phyloP scores from a whole-genome alignment of 2,797 vertebrate genomes.

The Microctenopoma stevenorrisi region DNA sequence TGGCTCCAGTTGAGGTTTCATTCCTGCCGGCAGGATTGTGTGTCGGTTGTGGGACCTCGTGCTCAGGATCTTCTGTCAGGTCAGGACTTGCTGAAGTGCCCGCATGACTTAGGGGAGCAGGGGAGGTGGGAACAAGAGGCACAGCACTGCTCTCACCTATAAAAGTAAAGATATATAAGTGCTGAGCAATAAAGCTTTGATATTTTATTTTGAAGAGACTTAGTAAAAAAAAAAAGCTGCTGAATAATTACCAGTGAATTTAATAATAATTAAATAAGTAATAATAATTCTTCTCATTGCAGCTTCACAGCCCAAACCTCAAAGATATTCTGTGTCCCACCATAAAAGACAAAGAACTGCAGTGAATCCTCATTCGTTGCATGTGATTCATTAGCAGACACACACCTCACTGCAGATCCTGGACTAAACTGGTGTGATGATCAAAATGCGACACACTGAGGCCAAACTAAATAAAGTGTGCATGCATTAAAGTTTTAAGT shows the following conservation, averaged over 20 bases:
- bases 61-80: constrained; percentile 35
- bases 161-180: constrained; percentile 1
- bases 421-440: no score
- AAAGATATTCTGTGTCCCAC: neutral
- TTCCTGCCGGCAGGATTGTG: constrained; percentile 21
- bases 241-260: no score
- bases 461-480: no score
- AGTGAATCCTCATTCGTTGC: neutral
- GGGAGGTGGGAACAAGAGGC: constrained; percentile 27
- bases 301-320: neutral
- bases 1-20: constrained; percentile 25
- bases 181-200: no score
- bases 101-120: constrained; percentile 16
- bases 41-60: constrained; percentile 25
- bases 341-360: neutral
- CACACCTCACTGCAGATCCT: no score
- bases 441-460: neutral
- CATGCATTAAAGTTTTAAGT: neutral
- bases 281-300: no score
- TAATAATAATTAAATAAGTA: no score
- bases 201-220: no score
- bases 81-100: constrained; percentile 30
- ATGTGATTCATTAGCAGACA: no score
- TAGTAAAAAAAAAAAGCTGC: no score
- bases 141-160: constrained; percentile 63